A percentile compares a stretch with the other conserved stretches of the same genome.
These are phyloP conservation scores for Colletes collaris DNA, from an alignment of 2,888 invertebrate genomes.

Conservation along the genomic window DNA sequence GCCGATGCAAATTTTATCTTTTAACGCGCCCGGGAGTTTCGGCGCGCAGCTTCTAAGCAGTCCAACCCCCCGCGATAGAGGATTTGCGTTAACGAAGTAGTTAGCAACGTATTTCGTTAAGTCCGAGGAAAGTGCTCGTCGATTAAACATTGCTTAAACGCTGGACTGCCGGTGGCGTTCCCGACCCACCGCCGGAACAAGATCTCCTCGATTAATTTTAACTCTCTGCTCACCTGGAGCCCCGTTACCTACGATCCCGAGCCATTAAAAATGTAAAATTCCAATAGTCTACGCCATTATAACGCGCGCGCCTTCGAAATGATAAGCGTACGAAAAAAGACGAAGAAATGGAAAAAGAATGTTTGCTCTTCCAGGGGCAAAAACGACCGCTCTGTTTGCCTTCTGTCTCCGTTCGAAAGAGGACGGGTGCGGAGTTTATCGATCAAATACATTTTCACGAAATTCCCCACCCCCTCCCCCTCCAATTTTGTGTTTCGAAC, in stretches of 20 bases:
- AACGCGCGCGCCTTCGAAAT: no score
- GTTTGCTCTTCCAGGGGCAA: slow-evolving; percentile 20
- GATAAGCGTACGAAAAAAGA: background rate
- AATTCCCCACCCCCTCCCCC: slow-evolving; percentile 21
- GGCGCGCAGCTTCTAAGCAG: slow-evolving; percentile 7
- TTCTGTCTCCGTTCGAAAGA: slow-evolving; percentile 23
- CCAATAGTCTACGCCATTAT: no score
- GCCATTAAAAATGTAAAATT: no score
- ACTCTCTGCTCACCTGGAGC: background rate
- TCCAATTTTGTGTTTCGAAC: slow-evolving; percentile 49
- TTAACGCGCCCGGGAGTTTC: slow-evolving; percentile 27
- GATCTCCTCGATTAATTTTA: slow-evolving; percentile 53
- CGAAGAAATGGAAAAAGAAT: background rate
- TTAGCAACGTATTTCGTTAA: slow-evolving; percentile 27
- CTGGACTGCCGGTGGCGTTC: slow-evolving; percentile 15
- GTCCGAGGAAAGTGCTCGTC: slow-evolving; percentile 22
- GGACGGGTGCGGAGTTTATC: slow-evolving; percentile 39
- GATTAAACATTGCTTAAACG: slow-evolving; percentile 47
- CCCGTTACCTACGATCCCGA: no score
- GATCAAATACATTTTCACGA: slow-evolving; percentile 61
- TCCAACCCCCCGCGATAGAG: slow-evolving; percentile 3
- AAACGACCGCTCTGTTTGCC: slow-evolving; percentile 12
- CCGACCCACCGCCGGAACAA: slow-evolving; percentile 34
- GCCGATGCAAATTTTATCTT: slow-evolving; percentile 52
- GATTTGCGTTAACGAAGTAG: slow-evolving; percentile 43